These are phyloP conservation scores for Drosophila saltans DNA, from an alignment of 1,140 invertebrate species.

Conservation along the genomic window DNA sequence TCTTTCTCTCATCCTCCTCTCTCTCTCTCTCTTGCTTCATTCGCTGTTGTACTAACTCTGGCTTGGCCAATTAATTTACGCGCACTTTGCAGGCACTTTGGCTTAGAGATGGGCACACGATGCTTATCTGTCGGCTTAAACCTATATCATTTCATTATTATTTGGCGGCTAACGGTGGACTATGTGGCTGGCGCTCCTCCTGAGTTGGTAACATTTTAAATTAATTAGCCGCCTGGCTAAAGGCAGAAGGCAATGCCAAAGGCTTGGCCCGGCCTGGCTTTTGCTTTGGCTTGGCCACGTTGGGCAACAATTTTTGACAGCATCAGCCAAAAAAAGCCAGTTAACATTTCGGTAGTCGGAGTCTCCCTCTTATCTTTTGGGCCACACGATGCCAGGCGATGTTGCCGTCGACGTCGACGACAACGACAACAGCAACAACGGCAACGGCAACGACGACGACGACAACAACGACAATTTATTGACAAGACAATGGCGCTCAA, in stretches of 20 bases:
- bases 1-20: slow-evolving; percentile 16
- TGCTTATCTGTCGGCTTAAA: slow-evolving; percentile 64
- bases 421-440: slow-evolving; percentile 51
- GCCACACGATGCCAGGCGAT: slow-evolving; percentile 67
- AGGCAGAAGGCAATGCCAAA: slow-evolving; percentile 33
- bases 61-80: slow-evolving; percentile 70
- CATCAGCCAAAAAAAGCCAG: slow-evolving; percentile 63
- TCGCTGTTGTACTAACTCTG: not conserved
- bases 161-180: slow-evolving; percentile 32
- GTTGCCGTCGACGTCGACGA: slow-evolving; percentile 35
- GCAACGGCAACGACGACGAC: slow-evolving; percentile 49
- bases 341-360: slow-evolving; percentile 72
- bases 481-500: slow-evolving; percentile 80
- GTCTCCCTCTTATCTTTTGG: slow-evolving; percentile 66
- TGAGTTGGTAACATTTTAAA: slow-evolving; percentile 66
- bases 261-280: not conserved
- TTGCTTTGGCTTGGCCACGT: slow-evolving; percentile 21
- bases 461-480: slow-evolving; percentile 75
- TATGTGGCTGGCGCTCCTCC: slow-evolving; percentile 44
- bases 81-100: slow-evolving; percentile 60
- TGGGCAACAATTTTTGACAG: slow-evolving; percentile 75
- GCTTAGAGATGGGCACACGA: slow-evolving; percentile 45
- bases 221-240: slow-evolving; percentile 65
- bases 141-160: slow-evolving; percentile 64
- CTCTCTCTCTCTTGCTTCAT: not conserved